phyloP scores from a whole-genome alignment of 2,888 invertebrate genomes.

The Tetramorium bicarinatum region DNA sequence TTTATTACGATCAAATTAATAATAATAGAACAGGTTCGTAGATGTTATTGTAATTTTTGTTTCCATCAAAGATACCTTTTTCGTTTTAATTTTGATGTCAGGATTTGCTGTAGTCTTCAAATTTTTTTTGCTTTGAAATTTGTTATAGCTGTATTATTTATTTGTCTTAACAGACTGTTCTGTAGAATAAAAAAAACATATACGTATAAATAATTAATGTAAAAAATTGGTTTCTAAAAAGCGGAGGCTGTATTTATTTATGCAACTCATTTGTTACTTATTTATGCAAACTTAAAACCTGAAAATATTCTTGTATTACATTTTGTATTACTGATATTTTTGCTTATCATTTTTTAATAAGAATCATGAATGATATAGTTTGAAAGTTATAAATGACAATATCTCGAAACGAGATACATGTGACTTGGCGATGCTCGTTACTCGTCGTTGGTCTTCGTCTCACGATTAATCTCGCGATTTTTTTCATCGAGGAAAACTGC shows the following conservation, averaged over 20 bases:
- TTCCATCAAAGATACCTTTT: neutral
- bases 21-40: neutral
- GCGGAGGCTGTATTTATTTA: neutral
- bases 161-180: neutral
- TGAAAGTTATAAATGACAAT: slow-evolving; percentile 2
- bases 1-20: slow-evolving; percentile 2
- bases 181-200: too few relatives aligned
- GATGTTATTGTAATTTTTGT: neutral
- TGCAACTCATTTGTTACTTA: neutral
- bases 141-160: neutral
- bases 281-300: neutral
- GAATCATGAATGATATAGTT: neutral
- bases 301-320: neutral
- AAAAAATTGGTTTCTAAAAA: neutral
- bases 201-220: neutral
- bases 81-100: neutral
- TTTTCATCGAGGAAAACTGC: slow-evolving; percentile 14
- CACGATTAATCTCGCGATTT: slow-evolving; percentile 39
- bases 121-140: neutral
- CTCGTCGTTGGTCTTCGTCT: neutral
- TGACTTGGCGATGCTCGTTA: slow-evolving; percentile 18
- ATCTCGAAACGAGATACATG: slow-evolving; percentile 29
- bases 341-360: slow-evolving; percentile 4
- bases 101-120: neutral
- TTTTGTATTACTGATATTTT: neutral